Conservation (phyloP, 2,113 vertebrate species). For the Prunella himalayana region DNA sequence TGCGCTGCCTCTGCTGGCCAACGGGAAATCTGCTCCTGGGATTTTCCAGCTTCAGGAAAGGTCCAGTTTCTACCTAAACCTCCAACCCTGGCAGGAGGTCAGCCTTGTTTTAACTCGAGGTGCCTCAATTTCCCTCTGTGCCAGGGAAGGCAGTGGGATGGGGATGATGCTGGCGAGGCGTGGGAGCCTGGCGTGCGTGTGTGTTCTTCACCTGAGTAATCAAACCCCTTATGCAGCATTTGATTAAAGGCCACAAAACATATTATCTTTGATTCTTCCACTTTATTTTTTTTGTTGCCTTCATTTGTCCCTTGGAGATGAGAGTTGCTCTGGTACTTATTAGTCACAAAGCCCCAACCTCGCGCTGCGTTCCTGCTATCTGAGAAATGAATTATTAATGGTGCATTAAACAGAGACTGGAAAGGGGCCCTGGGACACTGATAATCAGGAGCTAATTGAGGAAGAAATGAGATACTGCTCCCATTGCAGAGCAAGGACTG, state of each 20-base stretch:
- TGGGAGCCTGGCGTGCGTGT: rapidly evolving
- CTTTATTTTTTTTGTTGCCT: constrained; percentile 43
- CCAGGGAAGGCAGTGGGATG: rapidly evolving
- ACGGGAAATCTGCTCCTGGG: background rate
- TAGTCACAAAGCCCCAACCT: constrained; percentile 53
- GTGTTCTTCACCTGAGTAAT: background rate
- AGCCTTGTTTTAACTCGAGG: background rate
- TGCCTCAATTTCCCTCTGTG: background rate
- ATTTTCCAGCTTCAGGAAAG: background rate
- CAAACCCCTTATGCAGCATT: background rate
- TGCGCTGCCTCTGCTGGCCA: background rate
- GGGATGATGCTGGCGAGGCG: rapidly evolving
- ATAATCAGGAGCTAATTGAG: constrained; percentile 73
- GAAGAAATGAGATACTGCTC: constrained; percentile 66
- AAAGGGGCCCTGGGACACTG: constrained; percentile 63
- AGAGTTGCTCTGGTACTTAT: constrained; percentile 17
- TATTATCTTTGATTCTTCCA: background rate
- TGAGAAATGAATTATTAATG: constrained; percentile 73
- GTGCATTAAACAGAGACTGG: constrained; percentile 65
- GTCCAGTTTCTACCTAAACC: background rate
- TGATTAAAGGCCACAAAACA: constrained; percentile 33
- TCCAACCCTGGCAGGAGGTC: background rate
- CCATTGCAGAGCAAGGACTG: background rate
- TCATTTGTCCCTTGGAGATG: constrained; percentile 41
- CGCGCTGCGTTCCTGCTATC: constrained; percentile 29